These are phyloP conservation scores for Dryas iulia DNA, from an alignment of 1,140 invertebrate genomes.

Conservation along the genomic window DNA sequence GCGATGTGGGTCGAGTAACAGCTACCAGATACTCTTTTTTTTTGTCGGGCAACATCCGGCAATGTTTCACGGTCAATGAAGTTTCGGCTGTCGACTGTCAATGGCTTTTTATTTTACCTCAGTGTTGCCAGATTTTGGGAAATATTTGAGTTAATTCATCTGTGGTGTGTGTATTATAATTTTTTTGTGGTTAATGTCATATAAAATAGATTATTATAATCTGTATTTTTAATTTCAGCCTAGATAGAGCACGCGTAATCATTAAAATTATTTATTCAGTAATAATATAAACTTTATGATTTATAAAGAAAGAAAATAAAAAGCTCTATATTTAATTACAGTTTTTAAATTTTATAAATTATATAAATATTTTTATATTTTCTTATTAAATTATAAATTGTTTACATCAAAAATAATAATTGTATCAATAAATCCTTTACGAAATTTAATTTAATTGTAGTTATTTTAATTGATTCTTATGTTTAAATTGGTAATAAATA, in stretches of 20 bases:
- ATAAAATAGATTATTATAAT: no score
- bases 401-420: not conserved
- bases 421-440: not conserved
- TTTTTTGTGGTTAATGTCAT: no score
- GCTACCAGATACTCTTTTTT: constrained; percentile 68
- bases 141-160: not conserved
- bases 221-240: no score
- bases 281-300: no score
- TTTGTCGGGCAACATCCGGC: constrained; percentile 56
- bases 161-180: not conserved
- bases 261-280: not conserved
- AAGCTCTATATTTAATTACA: no score
- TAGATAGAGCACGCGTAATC: no score
- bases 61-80: constrained; percentile 60
- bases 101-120: constrained; percentile 18
- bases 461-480: constrained; percentile 9
- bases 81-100: constrained; percentile 32
- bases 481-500: constrained; percentile 19
- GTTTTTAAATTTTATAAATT: no score
- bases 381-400: not conserved
- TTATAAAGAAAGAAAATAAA: no score
- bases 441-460: constrained; percentile 7
- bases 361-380: not conserved
- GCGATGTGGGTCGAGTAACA: constrained; percentile 75
- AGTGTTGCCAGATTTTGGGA: not conserved